phyloP scores from a whole-genome alignment of 2,888 invertebrate genomes.

The Blera fallax region DNA sequence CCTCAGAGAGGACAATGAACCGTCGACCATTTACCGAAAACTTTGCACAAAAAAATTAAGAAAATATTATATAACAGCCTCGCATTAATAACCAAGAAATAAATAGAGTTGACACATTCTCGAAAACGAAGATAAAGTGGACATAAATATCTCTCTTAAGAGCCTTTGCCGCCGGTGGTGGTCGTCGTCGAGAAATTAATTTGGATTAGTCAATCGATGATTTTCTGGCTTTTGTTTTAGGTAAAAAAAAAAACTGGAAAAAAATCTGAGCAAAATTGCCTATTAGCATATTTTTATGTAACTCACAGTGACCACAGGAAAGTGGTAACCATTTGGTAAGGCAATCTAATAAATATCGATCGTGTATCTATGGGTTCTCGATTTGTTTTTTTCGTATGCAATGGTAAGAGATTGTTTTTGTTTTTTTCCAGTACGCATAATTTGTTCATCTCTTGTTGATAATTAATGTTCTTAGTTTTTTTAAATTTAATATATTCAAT shows the following conservation, averaged over 20 bases:
- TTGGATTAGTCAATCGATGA: constrained; percentile 46
- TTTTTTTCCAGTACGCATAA: background rate
- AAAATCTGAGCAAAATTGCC: background rate
- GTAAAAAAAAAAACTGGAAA: background rate
- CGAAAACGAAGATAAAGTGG: constrained; percentile 7
- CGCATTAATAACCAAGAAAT: background rate
- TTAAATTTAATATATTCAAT: constrained; percentile 22
- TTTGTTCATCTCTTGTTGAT: background rate
- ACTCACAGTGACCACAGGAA: background rate
- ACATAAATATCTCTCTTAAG: constrained; percentile 23
- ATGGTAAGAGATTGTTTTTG: too few species aligned
- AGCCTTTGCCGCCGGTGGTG: constrained; percentile 31
- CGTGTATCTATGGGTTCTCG: background rate
- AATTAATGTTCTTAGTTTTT: constrained; percentile 8
- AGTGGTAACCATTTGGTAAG: background rate
- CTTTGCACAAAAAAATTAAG: background rate
- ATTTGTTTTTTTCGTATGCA: background rate
- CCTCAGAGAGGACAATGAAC: constrained; percentile 13
- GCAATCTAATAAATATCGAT: constrained; percentile 24
- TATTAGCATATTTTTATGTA: constrained; percentile 17
- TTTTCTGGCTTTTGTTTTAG: constrained; percentile 19
- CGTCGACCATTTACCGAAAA: background rate
- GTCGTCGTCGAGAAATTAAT: constrained; percentile 48
- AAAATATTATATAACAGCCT: background rate
- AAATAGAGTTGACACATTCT: background rate